Base-by-base conservation (phyloP, 2,888 invertebrate species). In the Pasiphila rectangulata region DNA sequence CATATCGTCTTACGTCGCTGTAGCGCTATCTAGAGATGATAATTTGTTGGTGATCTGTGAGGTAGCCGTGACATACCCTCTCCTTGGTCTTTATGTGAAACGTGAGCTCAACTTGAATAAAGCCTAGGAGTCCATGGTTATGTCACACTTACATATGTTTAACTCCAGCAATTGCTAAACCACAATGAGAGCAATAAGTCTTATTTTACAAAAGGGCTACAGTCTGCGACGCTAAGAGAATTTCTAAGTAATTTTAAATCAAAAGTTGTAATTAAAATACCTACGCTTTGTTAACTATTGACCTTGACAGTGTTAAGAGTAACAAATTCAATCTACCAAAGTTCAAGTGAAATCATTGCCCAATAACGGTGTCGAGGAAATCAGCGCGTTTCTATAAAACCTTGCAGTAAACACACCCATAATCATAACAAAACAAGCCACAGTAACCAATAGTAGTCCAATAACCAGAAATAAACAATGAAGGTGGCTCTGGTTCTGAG, bases 321-420 rank as follows among this genome's bases (percentile, higher is more conserved):
- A 65, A 27, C 20, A 45, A 43, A 59, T 67, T n/a, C n/a, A n/a
- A 71, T 63, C 59, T 66, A 70, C 66, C 63, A 63, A 56, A 64
- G 56, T 52, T 56, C 54, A 57, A 59, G 61, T 69, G 79, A 79
- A 78, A 80, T 65, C 56, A 63, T 86, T 87, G 77, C 82, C 51
- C 67, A 85, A 88, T 64, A 56, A 55, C 54, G 58, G 58, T 63
- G 60, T 62, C 62, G 72, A 74, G 82, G 81, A 80, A 85, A 79
- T 64, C 65, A 66, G 59, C 69, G 66, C 59, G 70, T 80, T 72
- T 83, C 83, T 87, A 88, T 88, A 88, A 83, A 86, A 83, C 69
- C 71, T 72, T 65, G 75, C 64, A 56, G 69, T 61, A 43, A 47
- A 61, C 63, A 67, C 67, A 63, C 61, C 61, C 60, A 65, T 66